Percentiles rank a stretch among this genome's conserved stretches.
These are phyloP conservation scores for Ommatoiulus sabulosus DNA, from an alignment of 2,888 invertebrate genomes.

Conservation along the genomic window DNA sequence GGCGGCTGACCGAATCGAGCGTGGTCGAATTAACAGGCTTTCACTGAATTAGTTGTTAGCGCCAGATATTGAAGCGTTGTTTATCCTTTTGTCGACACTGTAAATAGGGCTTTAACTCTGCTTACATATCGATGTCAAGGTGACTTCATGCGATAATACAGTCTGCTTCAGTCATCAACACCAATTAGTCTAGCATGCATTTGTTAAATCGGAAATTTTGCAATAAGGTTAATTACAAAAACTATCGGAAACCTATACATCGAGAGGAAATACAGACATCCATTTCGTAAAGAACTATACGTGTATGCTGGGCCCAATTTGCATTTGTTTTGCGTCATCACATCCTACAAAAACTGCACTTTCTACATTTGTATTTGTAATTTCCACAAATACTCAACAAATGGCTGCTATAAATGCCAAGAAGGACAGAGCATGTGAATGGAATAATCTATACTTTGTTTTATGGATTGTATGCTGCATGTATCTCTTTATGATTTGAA, in stretches of 20 bases:
- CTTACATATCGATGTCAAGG: neutral
- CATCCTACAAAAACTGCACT: neutral
- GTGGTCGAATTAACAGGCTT: too few species aligned
- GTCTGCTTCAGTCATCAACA: neutral
- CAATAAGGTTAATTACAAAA: conserved; percentile 27
- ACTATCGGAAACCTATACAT: conserved; percentile 1
- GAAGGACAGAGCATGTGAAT: neutral
- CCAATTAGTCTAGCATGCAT: neutral
- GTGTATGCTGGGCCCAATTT: neutral
- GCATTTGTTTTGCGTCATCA: neutral
- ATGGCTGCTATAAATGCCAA: neutral
- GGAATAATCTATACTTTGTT: neutral
- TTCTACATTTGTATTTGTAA: neutral
- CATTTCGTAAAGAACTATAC: neutral
- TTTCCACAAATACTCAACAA: neutral
- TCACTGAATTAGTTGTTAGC: neutral
- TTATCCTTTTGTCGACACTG: neutral
- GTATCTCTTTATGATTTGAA: too few species aligned
- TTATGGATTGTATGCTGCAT: neutral
- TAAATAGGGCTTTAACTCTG: neutral
- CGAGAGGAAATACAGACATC: neutral
- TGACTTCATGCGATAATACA: neutral
- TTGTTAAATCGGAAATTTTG: neutral
- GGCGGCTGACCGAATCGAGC: too few species aligned
- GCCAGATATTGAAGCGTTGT: neutral